Base-by-base conservation (phyloP, 2,113 vertebrate genomes). In the Nibea coibor region DNA sequence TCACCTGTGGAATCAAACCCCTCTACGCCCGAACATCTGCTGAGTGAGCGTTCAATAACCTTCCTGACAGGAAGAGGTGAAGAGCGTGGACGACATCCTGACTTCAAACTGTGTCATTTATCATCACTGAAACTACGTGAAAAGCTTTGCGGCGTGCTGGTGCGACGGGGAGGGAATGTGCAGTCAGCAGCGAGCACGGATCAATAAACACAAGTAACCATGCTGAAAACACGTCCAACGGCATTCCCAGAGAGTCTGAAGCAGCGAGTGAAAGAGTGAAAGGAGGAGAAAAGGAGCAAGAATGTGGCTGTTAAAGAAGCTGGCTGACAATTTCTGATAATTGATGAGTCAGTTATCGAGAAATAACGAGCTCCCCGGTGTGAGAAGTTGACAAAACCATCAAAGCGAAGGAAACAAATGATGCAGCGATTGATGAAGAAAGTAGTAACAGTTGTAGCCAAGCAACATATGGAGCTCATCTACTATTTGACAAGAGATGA, bases 171-270 rank as follows among this genome's bases (percentile, higher is more conserved):
- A 12, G 14, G 12, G 68, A 61, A 57, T 28, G 61, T 15, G 58
- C 10, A 43, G 47, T 3, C 2, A 2, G 39, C 51, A 5, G 2
- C 2, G 1, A 12, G 22, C 22, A n/a, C 4, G 2, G 45, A 80
- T 77, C 73, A 83, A 82, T 76, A 79, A 72, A 69, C 20, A 39
- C 5, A 69, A 22, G 28, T 10, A 74, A 35, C 53, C 10, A 2
- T 11, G 6, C 20, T 10, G 43, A 66, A 80, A 88, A 90, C 89
- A 71, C 45, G 86, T 70, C 77, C 19, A 0, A 54, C 86, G 39
- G 66, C 88, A 92, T 91, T 93, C 85, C 77, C 68, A 16, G 22
- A 1, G 4, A 56, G 51, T 20, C 43, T 0, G 3, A 22, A 9
- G 31, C 28, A 2, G 5, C 2, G 2, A 77, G 5, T 1, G 0